Percentiles rank a stretch among this genome's conserved stretches.
Evolutionary conservation across 2,888 invertebrate genomes (phyloP).

Genomic region (Bellardia bayeri): DNA sequence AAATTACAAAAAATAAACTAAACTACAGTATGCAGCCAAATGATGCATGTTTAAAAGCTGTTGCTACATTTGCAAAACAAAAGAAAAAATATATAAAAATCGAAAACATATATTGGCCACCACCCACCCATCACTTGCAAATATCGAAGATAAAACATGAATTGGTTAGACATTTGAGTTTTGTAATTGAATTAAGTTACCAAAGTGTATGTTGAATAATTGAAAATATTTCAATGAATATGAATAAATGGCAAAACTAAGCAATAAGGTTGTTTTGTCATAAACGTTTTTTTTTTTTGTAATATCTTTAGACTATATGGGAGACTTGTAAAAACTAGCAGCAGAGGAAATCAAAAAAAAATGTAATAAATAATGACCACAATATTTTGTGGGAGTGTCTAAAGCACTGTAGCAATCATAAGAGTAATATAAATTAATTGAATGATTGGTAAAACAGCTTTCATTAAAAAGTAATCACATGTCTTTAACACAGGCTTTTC

Average conservation of each 20-base stretch:
- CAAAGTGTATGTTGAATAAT: conserved; percentile 48
- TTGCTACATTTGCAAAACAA: conserved; percentile 36
- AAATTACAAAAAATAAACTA: background rate
- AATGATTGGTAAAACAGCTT: background rate
- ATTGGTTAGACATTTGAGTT: conserved; percentile 68
- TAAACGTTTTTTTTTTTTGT: background rate
- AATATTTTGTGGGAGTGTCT: conserved; percentile 46
- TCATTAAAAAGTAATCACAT: too few species aligned
- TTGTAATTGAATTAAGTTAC: conserved; percentile 70
- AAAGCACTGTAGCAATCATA: background rate
- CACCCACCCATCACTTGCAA: conserved; percentile 58
- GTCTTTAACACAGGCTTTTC: too few species aligned
- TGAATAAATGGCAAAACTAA: conserved; percentile 21
- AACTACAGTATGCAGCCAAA: conserved; percentile 20
- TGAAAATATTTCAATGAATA: conserved; percentile 52
- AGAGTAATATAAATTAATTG: background rate
- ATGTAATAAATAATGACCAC: conserved; percentile 11
- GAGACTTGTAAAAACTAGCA: background rate
- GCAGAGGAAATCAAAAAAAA: background rate
- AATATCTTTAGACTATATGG: conserved; percentile 6
- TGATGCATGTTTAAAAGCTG: conserved; percentile 42
- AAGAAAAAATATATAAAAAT: background rate
- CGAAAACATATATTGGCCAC: conserved; percentile 38
- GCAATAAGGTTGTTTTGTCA: conserved; percentile 15
- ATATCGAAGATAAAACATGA: conserved; percentile 66